Evolutionary conservation across 2,797 vertebrate genomes (phyloP).

Genomic region (Hippoglossus hippoglossus): DNA sequence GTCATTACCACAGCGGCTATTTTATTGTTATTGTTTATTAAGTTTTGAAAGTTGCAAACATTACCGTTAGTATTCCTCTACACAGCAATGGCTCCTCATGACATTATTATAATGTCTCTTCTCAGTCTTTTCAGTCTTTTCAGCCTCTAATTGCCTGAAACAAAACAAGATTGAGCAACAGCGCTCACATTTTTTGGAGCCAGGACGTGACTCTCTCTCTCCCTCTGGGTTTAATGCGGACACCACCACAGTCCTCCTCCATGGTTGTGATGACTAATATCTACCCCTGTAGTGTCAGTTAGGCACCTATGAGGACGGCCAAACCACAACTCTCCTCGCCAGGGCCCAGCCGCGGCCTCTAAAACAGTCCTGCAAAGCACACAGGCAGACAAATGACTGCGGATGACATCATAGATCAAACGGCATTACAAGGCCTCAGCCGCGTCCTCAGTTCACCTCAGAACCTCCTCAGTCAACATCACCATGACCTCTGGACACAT

Average conservation of each 20-base stretch:
- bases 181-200: constrained; percentile 40
- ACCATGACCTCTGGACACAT: constrained; percentile 11
- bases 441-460: constrained; percentile 65
- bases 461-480: constrained; percentile 7
- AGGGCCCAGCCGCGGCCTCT: constrained; percentile 59
- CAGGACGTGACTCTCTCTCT: constrained; percentile 29
- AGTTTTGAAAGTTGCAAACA: background rate
- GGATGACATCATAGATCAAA: constrained; percentile 66
- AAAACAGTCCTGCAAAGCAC: constrained; percentile 54
- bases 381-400: constrained; percentile 47
- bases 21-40: constrained; percentile 7
- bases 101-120: background rate
- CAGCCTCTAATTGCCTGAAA: constrained; percentile 8
- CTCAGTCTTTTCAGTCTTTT: background rate
- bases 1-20: background rate
- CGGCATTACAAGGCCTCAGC: constrained; percentile 19
- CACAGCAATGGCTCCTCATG: background rate
- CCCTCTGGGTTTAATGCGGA: constrained; percentile 2
- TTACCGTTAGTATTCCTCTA: background rate
- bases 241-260: constrained; percentile 45
- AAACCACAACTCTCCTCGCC: constrained; percentile 72
- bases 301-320: constrained; percentile 70
- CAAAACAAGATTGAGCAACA: constrained; percentile 57
- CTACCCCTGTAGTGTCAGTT: constrained; percentile 67
- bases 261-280: constrained; percentile 70